Percentiles rank a stretch among this genome's conserved stretches.
Evolutionary conservation across 1,140 invertebrate genomes (phyloP).

Genomic region (Hesperophylax magnus): DNA sequence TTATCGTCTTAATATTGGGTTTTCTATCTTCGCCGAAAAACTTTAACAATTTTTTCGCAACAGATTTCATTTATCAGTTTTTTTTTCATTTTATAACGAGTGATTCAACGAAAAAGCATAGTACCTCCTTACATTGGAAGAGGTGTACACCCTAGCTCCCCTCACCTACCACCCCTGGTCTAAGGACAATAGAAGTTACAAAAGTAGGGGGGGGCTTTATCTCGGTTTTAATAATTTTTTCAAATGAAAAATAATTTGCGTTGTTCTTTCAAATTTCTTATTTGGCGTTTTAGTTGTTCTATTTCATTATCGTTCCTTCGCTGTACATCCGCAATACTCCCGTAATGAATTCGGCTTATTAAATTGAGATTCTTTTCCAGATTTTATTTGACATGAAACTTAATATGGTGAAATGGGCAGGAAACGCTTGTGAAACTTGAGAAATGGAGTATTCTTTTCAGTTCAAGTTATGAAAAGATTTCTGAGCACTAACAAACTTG

Average conservation of each 20-base stretch:
- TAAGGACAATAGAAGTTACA: conserved; percentile 27
- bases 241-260: conserved; percentile 44
- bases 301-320: conserved; percentile 8
- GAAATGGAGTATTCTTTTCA: too few relatives aligned
- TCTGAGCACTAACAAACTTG: too few relatives aligned
- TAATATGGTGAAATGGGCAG: too few relatives aligned
- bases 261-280: conserved; percentile 45
- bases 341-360: not conserved
- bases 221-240: conserved; percentile 38
- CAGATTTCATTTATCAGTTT: too few relatives aligned
- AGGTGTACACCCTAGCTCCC: not conserved
- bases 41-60: too few relatives aligned
- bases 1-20: too few relatives aligned
- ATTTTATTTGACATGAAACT: too few relatives aligned
- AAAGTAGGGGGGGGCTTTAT: conserved; percentile 10
- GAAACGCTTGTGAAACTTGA: too few relatives aligned
- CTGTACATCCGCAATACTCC: not conserved
- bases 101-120: not conserved
- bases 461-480: too few relatives aligned
- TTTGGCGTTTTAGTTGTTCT: conserved; percentile 40
- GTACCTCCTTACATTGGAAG: conserved; percentile 3
- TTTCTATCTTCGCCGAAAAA: too few relatives aligned
- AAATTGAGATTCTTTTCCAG: not conserved
- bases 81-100: conserved; percentile 6
- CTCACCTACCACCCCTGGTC: not conserved